These are phyloP conservation scores for Eulemur rufifrons DNA, from an alignment of 2,113 vertebrate species.

Conservation along the genomic window DNA sequence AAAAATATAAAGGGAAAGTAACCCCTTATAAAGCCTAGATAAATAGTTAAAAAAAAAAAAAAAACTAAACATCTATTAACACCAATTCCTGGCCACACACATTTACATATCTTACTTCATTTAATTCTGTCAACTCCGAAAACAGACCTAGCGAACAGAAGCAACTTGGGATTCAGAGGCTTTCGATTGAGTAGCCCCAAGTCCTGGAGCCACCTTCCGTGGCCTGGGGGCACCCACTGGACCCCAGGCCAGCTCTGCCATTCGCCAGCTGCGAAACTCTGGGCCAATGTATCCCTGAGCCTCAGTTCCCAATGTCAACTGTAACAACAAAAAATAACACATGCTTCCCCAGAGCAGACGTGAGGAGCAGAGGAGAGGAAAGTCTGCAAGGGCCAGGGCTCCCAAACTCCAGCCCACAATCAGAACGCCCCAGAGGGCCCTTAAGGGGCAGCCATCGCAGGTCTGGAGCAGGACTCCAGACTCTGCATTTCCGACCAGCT, in stretches of 20 bases:
- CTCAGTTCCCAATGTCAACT: not conserved
- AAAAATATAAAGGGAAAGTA: not conserved
- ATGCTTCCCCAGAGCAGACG: fast-evolving
- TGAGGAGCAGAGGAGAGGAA: not conserved
- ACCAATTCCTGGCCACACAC: not conserved
- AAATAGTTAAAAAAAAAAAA: not conserved
- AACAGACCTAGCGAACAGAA: fast-evolving
- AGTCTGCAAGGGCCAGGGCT: too few species aligned
- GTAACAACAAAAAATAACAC: too few species aligned
- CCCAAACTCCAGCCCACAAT: not conserved
- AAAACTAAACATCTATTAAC: not conserved
- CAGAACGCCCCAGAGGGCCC: not conserved
- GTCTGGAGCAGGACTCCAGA: too few species aligned
- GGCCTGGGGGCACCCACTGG: fast-evolving
- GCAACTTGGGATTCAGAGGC: not conserved
- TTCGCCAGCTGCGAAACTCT: fast-evolving
- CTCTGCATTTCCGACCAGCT: not conserved
- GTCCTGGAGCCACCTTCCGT: not conserved
- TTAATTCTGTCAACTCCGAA: not conserved
- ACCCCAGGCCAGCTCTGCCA: not conserved
- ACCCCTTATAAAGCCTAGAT: not conserved
- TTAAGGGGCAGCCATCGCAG: too few species aligned
- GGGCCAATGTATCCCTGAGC: fast-evolving
- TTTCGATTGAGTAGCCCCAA: not conserved
- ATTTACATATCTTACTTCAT: not conserved